Conservation (phyloP, 2,113 vertebrate genomes). For the Neotoma lepida region DNA sequence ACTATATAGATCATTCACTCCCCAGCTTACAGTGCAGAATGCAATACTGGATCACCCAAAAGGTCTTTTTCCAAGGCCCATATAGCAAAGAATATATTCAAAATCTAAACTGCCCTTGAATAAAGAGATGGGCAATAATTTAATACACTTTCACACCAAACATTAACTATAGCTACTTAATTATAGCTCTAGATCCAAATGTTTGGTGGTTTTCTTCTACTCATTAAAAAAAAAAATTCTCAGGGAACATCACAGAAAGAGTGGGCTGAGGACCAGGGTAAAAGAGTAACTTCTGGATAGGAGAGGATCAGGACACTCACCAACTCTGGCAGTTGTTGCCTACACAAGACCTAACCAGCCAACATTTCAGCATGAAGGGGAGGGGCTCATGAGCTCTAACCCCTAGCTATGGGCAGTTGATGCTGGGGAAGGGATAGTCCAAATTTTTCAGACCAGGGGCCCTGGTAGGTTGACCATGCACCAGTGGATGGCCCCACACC, state of each 20-base stretch:
- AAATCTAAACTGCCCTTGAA: conserved; percentile 24
- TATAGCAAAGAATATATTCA: conserved; percentile 22
- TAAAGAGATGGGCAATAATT: too few species aligned
- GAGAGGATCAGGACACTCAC: accelerated
- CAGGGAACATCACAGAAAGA: background rate
- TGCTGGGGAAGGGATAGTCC: background rate
- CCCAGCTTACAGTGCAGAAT: background rate
- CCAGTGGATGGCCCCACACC: background rate
- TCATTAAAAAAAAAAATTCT: background rate
- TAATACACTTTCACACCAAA: background rate
- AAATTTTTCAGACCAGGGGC: background rate
- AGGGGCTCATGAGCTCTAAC: background rate
- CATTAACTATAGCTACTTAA: conserved; percentile 26
- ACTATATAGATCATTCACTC: conserved; percentile 5
- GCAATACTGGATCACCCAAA: background rate
- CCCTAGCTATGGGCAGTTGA: background rate
- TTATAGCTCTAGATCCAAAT: background rate
- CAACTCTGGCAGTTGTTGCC: background rate
- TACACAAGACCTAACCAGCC: background rate
- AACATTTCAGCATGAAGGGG: background rate
- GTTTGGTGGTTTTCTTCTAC: background rate
- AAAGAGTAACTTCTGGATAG: background rate
- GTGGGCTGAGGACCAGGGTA: background rate
- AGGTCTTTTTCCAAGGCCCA: background rate
- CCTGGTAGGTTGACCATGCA: background rate